Evolutionary conservation across 2,113 vertebrate genomes (phyloP).

Genomic region (Larimichthys polyactis): DNA sequence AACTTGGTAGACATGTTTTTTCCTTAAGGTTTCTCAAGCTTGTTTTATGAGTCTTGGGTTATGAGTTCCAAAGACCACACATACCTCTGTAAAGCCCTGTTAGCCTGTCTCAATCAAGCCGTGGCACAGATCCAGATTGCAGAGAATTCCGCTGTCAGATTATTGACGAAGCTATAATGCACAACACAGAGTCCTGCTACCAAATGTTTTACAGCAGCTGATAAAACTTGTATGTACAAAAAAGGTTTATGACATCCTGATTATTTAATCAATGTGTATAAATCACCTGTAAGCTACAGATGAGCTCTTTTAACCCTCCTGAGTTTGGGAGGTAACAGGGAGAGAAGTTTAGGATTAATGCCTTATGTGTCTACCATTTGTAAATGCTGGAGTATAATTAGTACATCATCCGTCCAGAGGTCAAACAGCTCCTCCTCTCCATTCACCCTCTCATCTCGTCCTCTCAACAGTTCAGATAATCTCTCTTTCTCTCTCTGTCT

Average conservation of each 20-base stretch:
- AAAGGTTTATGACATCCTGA: background rate
- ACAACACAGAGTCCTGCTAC: conserved; percentile 8
- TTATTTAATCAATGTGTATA: background rate
- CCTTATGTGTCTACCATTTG: background rate
- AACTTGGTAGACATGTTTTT: conserved; percentile 43
- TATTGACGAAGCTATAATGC: conserved; percentile 40
- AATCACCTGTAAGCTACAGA: background rate
- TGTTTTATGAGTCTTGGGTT: conserved; percentile 66
- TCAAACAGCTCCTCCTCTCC: conserved; percentile 69
- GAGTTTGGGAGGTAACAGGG: background rate
- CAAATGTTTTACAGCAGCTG: background rate
- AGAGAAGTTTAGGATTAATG: no score
- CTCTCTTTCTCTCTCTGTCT: conserved; percentile 44
- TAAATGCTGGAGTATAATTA: conserved; percentile 28
- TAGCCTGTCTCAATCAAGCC: conserved; percentile 60
- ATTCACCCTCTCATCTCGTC: conserved; percentile 64
- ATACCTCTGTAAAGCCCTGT: conserved; percentile 66
- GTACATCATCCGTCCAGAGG: conserved; percentile 26
- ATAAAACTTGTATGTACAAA: background rate
- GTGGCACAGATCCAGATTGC: conserved; percentile 43
- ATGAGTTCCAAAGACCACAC: conserved; percentile 72
- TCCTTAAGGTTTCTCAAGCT: conserved; percentile 49
- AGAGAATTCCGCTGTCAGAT: conserved; percentile 32
- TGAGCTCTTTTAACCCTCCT: background rate
- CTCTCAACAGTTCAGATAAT: conserved; percentile 77